Evolutionary conservation across 2,888 invertebrate genomes (phyloP).

Genomic region (Notodonta dromedarius): DNA sequence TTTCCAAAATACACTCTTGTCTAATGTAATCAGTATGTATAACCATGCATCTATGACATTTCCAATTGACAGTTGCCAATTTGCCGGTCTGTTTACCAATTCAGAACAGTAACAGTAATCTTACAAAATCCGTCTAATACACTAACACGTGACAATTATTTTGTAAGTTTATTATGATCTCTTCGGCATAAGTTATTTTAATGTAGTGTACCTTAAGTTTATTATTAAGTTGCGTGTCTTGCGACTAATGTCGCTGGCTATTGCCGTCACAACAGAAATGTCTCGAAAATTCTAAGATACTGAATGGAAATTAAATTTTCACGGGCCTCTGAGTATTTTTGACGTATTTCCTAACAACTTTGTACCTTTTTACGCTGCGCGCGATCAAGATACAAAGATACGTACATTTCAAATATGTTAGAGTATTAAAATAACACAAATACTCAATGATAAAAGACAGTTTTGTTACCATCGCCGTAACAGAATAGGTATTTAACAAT

Average conservation of each 20-base stretch:
- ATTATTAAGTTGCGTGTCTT: constrained; percentile 41
- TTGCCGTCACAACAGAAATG: constrained; percentile 56
- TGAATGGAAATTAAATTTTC: constrained; percentile 70
- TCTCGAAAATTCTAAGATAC: constrained; percentile 52
- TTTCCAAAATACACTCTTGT: not conserved
- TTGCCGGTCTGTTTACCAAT: not conserved
- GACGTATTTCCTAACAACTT: constrained; percentile 53
- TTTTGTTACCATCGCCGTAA: constrained; percentile 58
- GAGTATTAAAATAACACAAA: constrained; percentile 70
- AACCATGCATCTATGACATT: not conserved
- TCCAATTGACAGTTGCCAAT: not conserved
- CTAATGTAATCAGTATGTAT: not conserved
- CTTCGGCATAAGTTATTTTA: constrained; percentile 78
- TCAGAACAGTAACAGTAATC: not conserved
- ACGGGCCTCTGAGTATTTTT: constrained; percentile 51
- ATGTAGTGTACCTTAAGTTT: constrained; percentile 49
- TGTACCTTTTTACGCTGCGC: constrained; percentile 43
- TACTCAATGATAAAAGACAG: constrained; percentile 70
- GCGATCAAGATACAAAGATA: constrained; percentile 47
- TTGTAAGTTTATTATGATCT: constrained; percentile 83
- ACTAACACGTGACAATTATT: constrained; percentile 73
- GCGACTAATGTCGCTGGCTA: constrained; percentile 37
- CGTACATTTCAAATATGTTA: constrained; percentile 28
- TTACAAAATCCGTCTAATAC: constrained; percentile 52
- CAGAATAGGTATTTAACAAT: constrained; percentile 30